Base-by-base conservation (phyloP, 2,888 invertebrate species). In the Sylvicola cinctus region DNA sequence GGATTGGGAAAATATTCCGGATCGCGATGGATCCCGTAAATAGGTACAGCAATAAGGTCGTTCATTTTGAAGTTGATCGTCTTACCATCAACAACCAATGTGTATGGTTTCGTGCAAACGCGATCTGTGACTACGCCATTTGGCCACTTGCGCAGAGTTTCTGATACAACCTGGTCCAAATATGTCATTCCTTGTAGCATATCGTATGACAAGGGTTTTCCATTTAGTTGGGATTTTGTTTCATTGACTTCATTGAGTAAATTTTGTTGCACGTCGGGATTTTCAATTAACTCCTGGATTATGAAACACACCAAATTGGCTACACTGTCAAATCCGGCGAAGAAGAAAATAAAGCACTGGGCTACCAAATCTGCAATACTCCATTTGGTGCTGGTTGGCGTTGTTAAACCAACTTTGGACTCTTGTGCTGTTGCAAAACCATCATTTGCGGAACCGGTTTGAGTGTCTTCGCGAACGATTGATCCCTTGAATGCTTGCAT, bases 121-220 rank as follows among this genome's bases (percentile, higher is more conserved):
- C 69, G 55, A 40, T 68, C 67, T 2, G 57, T 44, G 0, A 46
- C 44, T 0, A 52, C 34, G 0, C 46, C 58, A 1, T 63, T 50
- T 0, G 66, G 51, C 66, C 66, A 69, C 30, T 48, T 46, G 11
- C 67, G 47, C 4, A 67, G 43, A 0, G 55, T 37, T 44, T 67
- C 67, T 44, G 66, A 65, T 0, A 70, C 46, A 1, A 70, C 65
- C 68, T 68, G 68, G 35, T 71, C 70, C 55, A 72, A 47, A 38
- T 70, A 72, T 15, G 58, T 58, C 66, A 72, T 62, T 17, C 54
- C 55, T 36, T 62, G 55, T 1, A 72, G 48, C 1, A 55, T 52
- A 23, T 63, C 65, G 40, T 67, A 70, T 31, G 55, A 59, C 1
- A 68, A 48, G n/a, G 54, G 55, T 4, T 56, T 60, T 0, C 52